These are phyloP conservation scores for Polyodon spathula DNA, from an alignment of 2,113 vertebrate genomes.

Conservation along the genomic window DNA sequence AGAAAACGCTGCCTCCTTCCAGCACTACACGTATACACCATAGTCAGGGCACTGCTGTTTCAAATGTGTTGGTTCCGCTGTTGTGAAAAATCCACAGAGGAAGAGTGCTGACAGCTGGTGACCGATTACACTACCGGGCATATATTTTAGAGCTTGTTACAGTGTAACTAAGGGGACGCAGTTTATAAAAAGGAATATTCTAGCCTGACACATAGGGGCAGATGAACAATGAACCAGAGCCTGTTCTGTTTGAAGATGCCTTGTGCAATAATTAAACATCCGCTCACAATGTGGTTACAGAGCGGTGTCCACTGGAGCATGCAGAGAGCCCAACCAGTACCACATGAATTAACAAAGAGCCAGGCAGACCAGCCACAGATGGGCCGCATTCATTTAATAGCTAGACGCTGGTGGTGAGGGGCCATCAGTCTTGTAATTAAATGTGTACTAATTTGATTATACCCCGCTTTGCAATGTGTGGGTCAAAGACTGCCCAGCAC, in stretches of 20 bases:
- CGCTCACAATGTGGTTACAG: constrained; percentile 1
- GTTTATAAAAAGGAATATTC: constrained; percentile 52
- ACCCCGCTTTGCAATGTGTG: not conserved
- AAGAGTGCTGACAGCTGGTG: constrained; percentile 51
- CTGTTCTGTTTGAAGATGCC: constrained; percentile 16
- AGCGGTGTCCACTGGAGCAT: constrained; percentile 1
- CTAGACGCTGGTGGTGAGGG: not conserved
- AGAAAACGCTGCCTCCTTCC: not conserved
- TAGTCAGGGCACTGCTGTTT: constrained; percentile 30
- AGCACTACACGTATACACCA: constrained; percentile 11
- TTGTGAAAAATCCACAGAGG: constrained; percentile 35
- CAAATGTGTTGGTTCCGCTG: constrained; percentile 46
- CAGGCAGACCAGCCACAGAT: not conserved
- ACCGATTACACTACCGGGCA: constrained; percentile 43
- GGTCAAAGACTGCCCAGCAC: not conserved
- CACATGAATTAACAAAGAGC: constrained; percentile 5
- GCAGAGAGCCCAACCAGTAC: constrained; percentile 9
- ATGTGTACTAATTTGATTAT: constrained; percentile 1
- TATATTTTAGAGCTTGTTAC: constrained; percentile 27
- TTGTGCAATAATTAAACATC: constrained; percentile 9
- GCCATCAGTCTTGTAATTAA: constrained; percentile 3
- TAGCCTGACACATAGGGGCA: constrained; percentile 28
- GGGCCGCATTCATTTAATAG: constrained; percentile 4
- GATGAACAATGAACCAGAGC: constrained; percentile 18
- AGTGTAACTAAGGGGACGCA: constrained; percentile 51